Conservation (phyloP, 2,797 vertebrate genomes). For the Yasuhikotakia modesta region DNA sequence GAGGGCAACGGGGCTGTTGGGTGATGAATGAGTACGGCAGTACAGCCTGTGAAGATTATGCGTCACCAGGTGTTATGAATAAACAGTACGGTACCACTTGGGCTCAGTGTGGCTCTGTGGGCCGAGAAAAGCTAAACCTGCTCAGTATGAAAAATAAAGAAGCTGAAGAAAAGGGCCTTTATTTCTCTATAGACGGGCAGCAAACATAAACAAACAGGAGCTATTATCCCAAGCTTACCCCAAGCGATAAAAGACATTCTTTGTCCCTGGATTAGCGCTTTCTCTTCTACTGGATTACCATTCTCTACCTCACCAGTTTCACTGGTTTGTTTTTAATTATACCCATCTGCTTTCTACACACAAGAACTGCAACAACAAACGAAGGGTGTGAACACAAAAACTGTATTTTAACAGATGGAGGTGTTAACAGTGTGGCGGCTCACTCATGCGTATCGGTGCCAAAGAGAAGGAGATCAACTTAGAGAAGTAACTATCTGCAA, state of each 20-base stretch:
- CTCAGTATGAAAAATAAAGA: conserved; percentile 74
- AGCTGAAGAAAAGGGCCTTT: conserved; percentile 44
- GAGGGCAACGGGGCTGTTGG: conserved; percentile 23
- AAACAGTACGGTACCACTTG: conserved; percentile 66
- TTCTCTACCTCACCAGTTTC: conserved; percentile 55
- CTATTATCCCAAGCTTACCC: conserved; percentile 55
- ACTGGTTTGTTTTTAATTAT: conserved; percentile 72
- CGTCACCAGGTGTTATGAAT: conserved; percentile 68
- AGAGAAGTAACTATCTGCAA: conserved; percentile 31
- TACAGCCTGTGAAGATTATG: conserved; percentile 54
- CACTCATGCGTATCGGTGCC: conserved; percentile 37
- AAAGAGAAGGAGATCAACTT: conserved; percentile 26
- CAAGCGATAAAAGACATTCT: conserved; percentile 55
- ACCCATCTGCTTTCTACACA: conserved; percentile 68
- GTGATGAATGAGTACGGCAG: conserved; percentile 56
- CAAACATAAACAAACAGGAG: conserved; percentile 66
- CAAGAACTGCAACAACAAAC: conserved; percentile 62
- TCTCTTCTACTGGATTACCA: conserved; percentile 57
- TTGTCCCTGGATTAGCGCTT: conserved; percentile 60
- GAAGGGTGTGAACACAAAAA: conserved; percentile 52
- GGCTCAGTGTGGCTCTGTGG: conserved; percentile 63
- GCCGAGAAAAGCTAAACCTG: conserved; percentile 67
- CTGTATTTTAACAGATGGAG: conserved; percentile 73
- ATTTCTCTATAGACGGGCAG: conserved; percentile 44
- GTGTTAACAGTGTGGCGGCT: conserved; percentile 55